phyloP scores from a whole-genome alignment of 2,113 vertebrate species.

The Gymnorhina tibicen region DNA sequence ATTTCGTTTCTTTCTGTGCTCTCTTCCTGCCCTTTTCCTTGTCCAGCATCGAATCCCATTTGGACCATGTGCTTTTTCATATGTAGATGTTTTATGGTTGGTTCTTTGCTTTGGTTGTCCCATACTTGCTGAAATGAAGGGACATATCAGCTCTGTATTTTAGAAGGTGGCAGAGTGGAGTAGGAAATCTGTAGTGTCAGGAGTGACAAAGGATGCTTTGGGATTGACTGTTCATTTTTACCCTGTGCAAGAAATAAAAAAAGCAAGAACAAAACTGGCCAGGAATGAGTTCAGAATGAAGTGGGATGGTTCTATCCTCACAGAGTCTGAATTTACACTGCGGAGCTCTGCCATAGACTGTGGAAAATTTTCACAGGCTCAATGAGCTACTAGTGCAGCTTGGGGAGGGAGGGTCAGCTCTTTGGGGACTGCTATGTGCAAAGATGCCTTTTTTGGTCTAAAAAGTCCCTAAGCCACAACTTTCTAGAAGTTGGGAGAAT shows the following conservation, averaged over 20 bases:
- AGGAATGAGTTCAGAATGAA: neutral
- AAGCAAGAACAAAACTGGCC: neutral
- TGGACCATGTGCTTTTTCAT: neutral
- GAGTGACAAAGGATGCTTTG: neutral
- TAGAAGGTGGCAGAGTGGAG: neutral
- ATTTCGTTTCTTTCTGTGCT: neutral
- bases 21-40: neutral
- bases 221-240: neutral
- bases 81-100: neutral
- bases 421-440: neutral
- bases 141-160: neutral
- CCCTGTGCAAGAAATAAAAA: neutral
- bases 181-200: neutral
- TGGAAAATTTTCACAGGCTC: neutral
- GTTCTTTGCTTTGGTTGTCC: neutral
- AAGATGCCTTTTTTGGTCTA: conserved; percentile 21
- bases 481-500: neutral
- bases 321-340: neutral
- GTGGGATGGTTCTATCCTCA: neutral
- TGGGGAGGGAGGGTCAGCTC: neutral
- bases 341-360: neutral
- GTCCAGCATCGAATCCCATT: neutral
- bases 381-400: neutral
- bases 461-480: neutral
- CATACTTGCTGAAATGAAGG: neutral